phyloP scores from a whole-genome alignment of 2,888 invertebrate genomes.

The Cacoxenus indagator region DNA sequence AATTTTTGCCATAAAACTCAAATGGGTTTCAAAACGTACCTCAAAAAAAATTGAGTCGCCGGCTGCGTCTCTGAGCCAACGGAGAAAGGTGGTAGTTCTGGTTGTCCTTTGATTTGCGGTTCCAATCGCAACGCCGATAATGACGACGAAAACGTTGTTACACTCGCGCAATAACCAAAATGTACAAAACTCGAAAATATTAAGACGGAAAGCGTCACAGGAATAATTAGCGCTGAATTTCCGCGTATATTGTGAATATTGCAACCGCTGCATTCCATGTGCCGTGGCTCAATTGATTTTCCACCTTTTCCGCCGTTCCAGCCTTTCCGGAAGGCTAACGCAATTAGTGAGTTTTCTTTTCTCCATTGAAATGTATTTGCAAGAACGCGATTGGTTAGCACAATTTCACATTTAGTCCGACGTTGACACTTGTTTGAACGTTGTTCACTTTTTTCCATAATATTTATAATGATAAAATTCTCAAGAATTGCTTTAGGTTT shows the following conservation, averaged over 20 bases:
- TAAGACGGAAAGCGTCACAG: background rate
- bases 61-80: background rate
- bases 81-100: background rate
- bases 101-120: background rate
- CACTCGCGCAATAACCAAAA: constrained; percentile 1
- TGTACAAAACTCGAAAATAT: background rate
- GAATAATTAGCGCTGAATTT: background rate
- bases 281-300: constrained; percentile 53
- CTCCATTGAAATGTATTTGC: constrained; percentile 7
- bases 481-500: background rate
- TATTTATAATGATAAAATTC: constrained; percentile 20
- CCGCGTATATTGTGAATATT: background rate
- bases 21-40: no score
- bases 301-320: constrained; percentile 43
- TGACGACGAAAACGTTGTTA: no score
- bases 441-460: constrained; percentile 52
- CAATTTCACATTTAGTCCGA: constrained; percentile 41
- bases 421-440: constrained; percentile 40
- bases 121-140: no score
- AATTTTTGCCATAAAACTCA: no score
- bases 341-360: background rate
- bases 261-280: constrained; percentile 37
- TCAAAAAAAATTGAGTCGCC: no score
- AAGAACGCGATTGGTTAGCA: background rate
- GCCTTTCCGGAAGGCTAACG: constrained; percentile 4